phyloP scores from a whole-genome alignment of 2,888 invertebrate genomes.

The Andrena chrysosceles region DNA sequence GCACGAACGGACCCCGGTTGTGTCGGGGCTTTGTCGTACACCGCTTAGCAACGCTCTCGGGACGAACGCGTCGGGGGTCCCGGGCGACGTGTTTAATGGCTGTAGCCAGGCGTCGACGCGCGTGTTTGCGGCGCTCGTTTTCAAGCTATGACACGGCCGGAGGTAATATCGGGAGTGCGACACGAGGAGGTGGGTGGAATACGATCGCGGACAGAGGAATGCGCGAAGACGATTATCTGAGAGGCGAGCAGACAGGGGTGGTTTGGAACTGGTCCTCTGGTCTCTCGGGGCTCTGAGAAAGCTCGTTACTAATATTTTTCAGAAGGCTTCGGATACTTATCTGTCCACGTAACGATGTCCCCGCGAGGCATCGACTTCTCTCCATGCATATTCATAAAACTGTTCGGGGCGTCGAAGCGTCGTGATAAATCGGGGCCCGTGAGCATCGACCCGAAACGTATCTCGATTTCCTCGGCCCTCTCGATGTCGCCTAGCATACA shows the following conservation, averaged over 20 bases:
- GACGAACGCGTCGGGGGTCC: conserved; percentile 22
- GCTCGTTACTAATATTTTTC: background rate
- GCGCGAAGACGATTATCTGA: background rate
- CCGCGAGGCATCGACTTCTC: background rate
- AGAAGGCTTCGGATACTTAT: background rate
- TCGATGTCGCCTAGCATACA: conserved; percentile 21
- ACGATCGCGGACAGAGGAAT: background rate
- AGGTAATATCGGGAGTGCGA: background rate
- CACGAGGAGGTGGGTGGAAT: background rate
- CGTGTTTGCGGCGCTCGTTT: conserved; percentile 4
- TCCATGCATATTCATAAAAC: conserved; percentile 13
- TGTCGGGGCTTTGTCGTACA: conserved; percentile 43
- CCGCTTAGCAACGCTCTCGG: background rate
- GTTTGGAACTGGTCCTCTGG: background rate
- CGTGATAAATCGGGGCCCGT: conserved; percentile 8
- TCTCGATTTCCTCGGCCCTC: conserved; percentile 14
- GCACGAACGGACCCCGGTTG: conserved; percentile 35
- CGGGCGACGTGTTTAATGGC: conserved; percentile 35
- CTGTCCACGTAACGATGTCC: background rate
- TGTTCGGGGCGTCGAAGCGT: conserved; percentile 12
- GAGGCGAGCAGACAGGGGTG: background rate
- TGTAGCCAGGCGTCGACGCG: conserved; percentile 35
- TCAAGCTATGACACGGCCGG: background rate
- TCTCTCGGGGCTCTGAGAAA: no score
- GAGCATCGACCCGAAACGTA: conserved; percentile 26